A percentile compares a stretch with the other conserved stretches of the same genome.
Evolutionary conservation across 2,113 vertebrate genomes (phyloP).

Genomic region (Coreoperca whiteheadi): DNA sequence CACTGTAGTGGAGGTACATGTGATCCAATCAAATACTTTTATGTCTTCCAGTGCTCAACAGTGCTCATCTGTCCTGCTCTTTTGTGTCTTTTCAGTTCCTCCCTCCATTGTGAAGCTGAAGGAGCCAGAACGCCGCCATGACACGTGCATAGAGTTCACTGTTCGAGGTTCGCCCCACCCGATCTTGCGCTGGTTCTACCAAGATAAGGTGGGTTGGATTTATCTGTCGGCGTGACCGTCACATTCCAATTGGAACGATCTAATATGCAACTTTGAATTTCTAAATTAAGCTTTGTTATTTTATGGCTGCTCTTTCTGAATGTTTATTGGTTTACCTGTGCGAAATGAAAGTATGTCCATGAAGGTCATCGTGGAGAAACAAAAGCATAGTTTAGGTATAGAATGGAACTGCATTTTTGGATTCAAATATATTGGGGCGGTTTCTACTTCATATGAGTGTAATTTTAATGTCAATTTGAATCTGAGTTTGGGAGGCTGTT

Average conservation of each 20-base stretch:
- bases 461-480: no score
- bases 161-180: slow-evolving; percentile 93
- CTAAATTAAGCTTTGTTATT: neutral
- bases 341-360: neutral
- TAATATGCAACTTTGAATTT: neutral
- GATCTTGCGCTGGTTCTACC: slow-evolving; percentile 90
- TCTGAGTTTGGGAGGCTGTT: no score
- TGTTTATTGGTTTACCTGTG: neutral
- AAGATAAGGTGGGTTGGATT: slow-evolving; percentile 68
- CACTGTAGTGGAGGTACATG: neutral
- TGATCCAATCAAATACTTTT: neutral
- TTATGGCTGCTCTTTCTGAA: neutral
- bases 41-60: neutral
- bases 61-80: neutral
- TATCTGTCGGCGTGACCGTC: neutral
- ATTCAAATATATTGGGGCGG: neutral
- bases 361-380: neutral
- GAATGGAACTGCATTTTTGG: neutral
- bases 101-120: slow-evolving; percentile 89
- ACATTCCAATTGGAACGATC: no score
- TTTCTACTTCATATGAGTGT: no score
- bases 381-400: neutral
- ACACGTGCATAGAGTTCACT: slow-evolving; percentile 95
- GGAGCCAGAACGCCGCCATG: slow-evolving; percentile 90
- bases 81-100: slow-evolving; percentile 83